Conservation (phyloP, 2,113 vertebrate species). For the Megaceryle torquata region DNA sequence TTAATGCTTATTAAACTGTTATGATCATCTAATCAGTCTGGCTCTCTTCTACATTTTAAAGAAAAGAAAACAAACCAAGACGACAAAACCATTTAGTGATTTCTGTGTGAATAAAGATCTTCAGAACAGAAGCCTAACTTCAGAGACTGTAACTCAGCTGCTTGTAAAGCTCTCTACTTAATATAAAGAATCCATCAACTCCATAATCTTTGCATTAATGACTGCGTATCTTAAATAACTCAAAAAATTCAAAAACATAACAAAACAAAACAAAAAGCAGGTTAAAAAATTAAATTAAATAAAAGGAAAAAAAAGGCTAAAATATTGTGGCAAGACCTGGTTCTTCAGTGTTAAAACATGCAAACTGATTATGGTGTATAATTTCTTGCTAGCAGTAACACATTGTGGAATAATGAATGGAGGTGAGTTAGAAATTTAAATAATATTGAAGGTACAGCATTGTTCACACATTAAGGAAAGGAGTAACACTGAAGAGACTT, state of each 20-base stretch:
- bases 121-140: neutral
- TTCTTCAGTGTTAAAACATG: neutral
- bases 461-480: no score
- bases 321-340: neutral
- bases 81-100: neutral
- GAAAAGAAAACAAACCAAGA: neutral
- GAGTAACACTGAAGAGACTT: no score
- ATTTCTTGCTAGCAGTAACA: neutral
- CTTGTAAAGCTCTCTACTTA: neutral
- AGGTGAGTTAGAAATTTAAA: no score
- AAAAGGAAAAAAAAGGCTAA: neutral
- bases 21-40: neutral
- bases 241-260: neutral
- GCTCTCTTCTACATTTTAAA: neutral
- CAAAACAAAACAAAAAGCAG: neutral
- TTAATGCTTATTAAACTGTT: neutral
- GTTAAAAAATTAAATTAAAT: neutral
- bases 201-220: neutral
- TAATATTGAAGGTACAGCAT: no score
- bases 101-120: neutral
- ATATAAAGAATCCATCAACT: neutral
- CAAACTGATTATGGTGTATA: neutral
- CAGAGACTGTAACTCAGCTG: neutral
- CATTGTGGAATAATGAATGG: no score
- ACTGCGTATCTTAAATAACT: neutral